phyloP scores from a whole-genome alignment of 2,797 vertebrate species.

The Euphonia xanthogaster region DNA sequence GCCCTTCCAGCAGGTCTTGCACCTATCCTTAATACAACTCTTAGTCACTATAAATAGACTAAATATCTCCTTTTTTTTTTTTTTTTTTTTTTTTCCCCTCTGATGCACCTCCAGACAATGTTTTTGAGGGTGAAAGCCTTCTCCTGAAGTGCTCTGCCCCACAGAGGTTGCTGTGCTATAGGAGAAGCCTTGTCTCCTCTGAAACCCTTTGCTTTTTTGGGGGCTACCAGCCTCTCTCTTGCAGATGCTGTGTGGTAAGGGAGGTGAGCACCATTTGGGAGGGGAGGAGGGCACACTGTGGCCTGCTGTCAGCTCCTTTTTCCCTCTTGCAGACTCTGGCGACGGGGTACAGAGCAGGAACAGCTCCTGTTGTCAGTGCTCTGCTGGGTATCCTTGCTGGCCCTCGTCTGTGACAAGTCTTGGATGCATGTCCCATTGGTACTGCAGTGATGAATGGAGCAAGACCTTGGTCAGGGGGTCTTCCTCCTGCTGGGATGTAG shows the following conservation, averaged over 20 bases:
- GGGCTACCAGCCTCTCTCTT: neutral
- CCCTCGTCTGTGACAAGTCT: no score
- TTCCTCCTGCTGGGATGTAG: neutral
- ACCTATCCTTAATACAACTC: neutral
- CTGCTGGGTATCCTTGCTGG: neutral
- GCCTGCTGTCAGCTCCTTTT: neutral
- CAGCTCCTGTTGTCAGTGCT: rapidly evolving
- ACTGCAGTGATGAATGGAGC: neutral
- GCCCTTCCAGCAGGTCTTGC: neutral
- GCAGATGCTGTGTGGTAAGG: neutral
- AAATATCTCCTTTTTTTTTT: neutral
- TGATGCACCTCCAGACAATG: neutral
- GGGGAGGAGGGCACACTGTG: rapidly evolving
- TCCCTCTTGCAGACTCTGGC: neutral
- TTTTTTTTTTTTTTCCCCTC: neutral
- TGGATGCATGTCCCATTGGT: rapidly evolving
- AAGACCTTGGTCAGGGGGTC: rapidly evolving
- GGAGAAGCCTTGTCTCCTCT: neutral
- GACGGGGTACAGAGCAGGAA: neutral
- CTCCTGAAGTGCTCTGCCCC: neutral
- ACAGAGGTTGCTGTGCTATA: neutral
- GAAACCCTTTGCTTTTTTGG: neutral
- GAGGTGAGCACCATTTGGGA: rapidly evolving
- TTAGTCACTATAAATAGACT: neutral
- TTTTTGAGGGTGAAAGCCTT: neutral